These are phyloP conservation scores for Rhipidura dahli DNA, from an alignment of 2,113 vertebrate species.

Conservation along the genomic window DNA sequence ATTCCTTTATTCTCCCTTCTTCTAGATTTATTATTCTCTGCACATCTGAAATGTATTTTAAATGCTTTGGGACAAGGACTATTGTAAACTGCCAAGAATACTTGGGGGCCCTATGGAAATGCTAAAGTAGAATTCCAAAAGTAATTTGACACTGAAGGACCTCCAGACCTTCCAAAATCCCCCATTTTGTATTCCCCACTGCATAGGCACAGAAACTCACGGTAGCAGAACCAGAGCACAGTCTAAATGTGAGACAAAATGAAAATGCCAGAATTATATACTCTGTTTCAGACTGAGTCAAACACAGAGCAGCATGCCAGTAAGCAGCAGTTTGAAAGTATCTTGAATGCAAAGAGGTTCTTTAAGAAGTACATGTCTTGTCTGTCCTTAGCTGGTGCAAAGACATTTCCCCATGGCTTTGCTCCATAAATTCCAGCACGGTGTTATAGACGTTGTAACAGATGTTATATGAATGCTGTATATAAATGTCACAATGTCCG, in stretches of 20 bases:
- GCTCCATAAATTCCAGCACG: neutral
- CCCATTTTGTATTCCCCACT: neutral
- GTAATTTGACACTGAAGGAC: neutral
- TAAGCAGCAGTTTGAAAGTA: neutral
- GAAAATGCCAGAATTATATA: neutral
- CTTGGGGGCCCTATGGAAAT: neutral
- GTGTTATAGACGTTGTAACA: neutral
- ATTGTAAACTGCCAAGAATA: neutral
- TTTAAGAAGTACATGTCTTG: neutral
- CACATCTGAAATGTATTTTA: constrained; percentile 9
- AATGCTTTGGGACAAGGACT: neutral
- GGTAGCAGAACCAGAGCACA: neutral
- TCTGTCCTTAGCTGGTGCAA: neutral
- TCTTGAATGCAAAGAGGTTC: neutral
- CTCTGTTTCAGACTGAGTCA: neutral
- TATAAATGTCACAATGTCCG: neutral
- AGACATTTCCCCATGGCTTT: neutral
- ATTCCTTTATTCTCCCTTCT: neutral
- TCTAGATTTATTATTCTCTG: neutral
- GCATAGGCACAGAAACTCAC: neutral
- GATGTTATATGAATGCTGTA: neutral
- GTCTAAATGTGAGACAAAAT: neutral
- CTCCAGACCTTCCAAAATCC: neutral
- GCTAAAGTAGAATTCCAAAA: neutral
- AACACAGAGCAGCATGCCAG: neutral